These are phyloP conservation scores for Drosophila malerkotliana DNA, from an alignment of 1,140 invertebrate species.

Conservation along the genomic window DNA sequence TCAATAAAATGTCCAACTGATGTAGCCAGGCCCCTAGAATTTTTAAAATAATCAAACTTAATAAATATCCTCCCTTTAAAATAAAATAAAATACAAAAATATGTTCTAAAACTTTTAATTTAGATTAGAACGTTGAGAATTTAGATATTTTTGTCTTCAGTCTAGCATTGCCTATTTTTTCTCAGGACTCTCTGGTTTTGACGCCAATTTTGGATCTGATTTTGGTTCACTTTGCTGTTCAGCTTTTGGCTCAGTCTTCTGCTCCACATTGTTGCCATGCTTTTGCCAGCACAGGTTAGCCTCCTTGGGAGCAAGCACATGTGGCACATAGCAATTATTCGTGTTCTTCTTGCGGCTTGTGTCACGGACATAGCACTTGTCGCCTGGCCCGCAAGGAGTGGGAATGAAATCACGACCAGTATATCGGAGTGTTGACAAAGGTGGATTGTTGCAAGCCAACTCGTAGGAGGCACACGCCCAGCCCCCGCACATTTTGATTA, in stretches of 20 bases:
- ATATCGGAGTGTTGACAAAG: conserved; percentile 55
- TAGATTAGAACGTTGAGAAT: not conserved
- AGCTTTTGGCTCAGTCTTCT: not conserved
- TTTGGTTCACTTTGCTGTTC: not conserved
- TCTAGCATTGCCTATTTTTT: not conserved
- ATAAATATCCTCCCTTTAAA: too few relatives aligned
- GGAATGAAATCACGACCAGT: conserved; percentile 60
- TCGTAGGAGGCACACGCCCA: conserved; percentile 65
- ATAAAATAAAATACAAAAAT: too few relatives aligned
- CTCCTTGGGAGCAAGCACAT: not conserved
- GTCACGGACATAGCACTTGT: conserved; percentile 50
- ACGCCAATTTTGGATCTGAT: not conserved
- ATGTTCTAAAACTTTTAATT: not conserved
- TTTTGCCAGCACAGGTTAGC: conserved; percentile 14
- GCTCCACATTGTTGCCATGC: not conserved
- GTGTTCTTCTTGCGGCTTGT: conserved; percentile 35
- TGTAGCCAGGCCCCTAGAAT: too few relatives aligned
- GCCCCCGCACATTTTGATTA: conserved; percentile 57
- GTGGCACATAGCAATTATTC: conserved; percentile 41
- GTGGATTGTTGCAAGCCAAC: conserved; percentile 58
- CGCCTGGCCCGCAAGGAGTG: conserved; percentile 59
- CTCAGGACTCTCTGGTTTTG: not conserved
- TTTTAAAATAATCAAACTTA: too few relatives aligned
- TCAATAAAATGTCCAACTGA: too few relatives aligned
- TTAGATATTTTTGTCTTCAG: not conserved